A percentile compares a stretch with the other conserved stretches of the same genome.
These are phyloP conservation scores for Tetramorium alpestre DNA, from an alignment of 1,140 invertebrate species.

Conservation along the genomic window DNA sequence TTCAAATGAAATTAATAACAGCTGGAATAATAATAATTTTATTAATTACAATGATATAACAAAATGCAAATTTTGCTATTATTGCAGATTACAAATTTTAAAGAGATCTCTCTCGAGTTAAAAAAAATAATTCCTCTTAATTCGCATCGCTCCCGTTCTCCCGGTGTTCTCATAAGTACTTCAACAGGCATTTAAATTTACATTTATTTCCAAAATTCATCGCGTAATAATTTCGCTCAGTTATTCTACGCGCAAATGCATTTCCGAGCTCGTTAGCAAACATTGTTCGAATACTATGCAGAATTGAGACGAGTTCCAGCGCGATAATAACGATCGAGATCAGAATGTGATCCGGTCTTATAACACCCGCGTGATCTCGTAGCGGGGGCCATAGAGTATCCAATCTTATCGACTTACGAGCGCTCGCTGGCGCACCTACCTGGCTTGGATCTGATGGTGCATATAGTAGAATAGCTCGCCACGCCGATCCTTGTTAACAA, in stretches of 20 bases:
- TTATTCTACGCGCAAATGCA: slow-evolving; percentile 7
- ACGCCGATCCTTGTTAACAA: slow-evolving; percentile 87
- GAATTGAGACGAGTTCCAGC: slow-evolving; percentile 6
- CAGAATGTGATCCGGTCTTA: slow-evolving; percentile 15
- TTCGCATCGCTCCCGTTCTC: neutral
- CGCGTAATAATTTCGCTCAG: neutral
- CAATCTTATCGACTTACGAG: slow-evolving; percentile 44
- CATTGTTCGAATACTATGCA: slow-evolving; percentile 23
- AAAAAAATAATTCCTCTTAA: slow-evolving; percentile 6
- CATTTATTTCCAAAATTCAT: slow-evolving; percentile 1
- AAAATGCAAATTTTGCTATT: neutral
- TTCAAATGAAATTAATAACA: neutral
- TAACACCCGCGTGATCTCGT: neutral
- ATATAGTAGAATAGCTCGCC: slow-evolving; percentile 89
- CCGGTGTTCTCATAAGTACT: neutral
- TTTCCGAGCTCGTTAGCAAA: slow-evolving; percentile 12
- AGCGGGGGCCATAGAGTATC: neutral
- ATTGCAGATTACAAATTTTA: neutral
- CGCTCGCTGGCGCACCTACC: slow-evolving; percentile 78
- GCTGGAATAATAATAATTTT: neutral
- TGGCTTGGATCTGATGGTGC: slow-evolving; percentile 87
- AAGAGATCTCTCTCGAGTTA: neutral
- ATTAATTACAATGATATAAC: neutral
- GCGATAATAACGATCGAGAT: slow-evolving; percentile 45
- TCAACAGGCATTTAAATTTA: slow-evolving; percentile 4